phyloP scores from a whole-genome alignment of 2,888 invertebrate genomes.

The Epsilonema sp. region DNA sequence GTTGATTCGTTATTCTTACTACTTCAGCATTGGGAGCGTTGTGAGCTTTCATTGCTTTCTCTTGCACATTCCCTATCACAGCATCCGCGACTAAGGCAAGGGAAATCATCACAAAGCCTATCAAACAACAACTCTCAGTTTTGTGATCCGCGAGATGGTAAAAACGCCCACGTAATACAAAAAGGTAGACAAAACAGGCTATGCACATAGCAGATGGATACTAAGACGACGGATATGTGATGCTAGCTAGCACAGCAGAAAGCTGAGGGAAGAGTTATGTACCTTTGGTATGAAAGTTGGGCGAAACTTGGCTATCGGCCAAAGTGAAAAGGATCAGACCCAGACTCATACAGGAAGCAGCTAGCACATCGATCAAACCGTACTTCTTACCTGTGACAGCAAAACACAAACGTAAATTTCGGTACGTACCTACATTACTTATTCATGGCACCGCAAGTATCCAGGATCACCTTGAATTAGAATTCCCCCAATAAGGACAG shows the following conservation, averaged over 20 bases:
- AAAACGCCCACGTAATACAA: no score
- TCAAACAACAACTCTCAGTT: no score
- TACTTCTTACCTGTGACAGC: constrained; percentile 49
- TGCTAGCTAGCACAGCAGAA: no score
- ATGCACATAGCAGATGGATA: no score
- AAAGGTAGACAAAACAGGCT: no score
- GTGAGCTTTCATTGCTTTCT: constrained; percentile 69
- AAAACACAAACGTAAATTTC: no score
- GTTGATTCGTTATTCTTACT: constrained; percentile 31
- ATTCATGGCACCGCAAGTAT: no score
- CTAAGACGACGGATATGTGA: no score
- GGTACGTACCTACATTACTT: no score
- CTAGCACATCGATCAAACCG: constrained; percentile 56
- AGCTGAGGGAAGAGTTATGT: no score
- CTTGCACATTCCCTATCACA: constrained; percentile 85
- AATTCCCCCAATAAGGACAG: constrained; percentile 79
- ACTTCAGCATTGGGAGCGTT: constrained; percentile 71
- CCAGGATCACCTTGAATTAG: constrained; percentile 54
- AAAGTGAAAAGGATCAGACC: constrained; percentile 76
- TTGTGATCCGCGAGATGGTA: no score
- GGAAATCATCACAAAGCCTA: constrained; percentile 40
- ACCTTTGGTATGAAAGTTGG: constrained; percentile 42
- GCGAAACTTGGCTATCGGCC: constrained; percentile 46
- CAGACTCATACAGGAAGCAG: constrained; percentile 64
- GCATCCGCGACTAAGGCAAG: constrained; percentile 79